A percentile compares a stretch with the other conserved stretches of the same genome.
Evolutionary conservation across 1,140 invertebrate genomes (phyloP).

Genomic region (Conus betulinus): DNA sequence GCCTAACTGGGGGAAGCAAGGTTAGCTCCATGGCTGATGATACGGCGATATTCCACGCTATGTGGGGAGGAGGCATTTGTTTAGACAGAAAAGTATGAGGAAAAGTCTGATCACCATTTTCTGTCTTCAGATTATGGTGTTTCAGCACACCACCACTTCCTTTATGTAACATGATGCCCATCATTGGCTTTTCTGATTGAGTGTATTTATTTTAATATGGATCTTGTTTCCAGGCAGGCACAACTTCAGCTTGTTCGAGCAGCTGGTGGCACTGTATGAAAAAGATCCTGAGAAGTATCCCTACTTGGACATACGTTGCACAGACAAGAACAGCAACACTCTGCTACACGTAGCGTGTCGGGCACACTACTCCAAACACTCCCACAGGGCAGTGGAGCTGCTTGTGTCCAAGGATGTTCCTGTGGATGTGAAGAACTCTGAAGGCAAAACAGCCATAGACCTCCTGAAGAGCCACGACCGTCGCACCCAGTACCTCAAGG

Average conservation of each 20-base stretch:
- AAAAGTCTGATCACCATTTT: too few relatives aligned
- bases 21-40: too few relatives aligned
- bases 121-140: too few relatives aligned
- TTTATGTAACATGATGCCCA: too few relatives aligned
- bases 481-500: conserved; percentile 55
- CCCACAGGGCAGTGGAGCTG: conserved; percentile 58
- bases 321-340: conserved; percentile 56
- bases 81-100: too few relatives aligned
- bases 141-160: too few relatives aligned
- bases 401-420: conserved; percentile 54
- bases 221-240: conserved; percentile 45
- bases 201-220: too few relatives aligned
- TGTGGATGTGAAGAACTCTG: conserved; percentile 53
- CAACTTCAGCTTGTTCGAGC: conserved; percentile 59
- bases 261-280: conserved; percentile 53
- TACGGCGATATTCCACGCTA: too few relatives aligned
- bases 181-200: too few relatives aligned
- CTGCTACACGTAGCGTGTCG: conserved; percentile 60
- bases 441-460: conserved; percentile 56
- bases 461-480: conserved; percentile 61
- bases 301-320: conserved; percentile 46
- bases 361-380: conserved; percentile 55
- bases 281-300: conserved; percentile 48
- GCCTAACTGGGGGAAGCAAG: too few relatives aligned
- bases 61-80: too few relatives aligned